Conservation (phyloP, 2,797 vertebrate species). For the Emys orbicularis region DNA sequence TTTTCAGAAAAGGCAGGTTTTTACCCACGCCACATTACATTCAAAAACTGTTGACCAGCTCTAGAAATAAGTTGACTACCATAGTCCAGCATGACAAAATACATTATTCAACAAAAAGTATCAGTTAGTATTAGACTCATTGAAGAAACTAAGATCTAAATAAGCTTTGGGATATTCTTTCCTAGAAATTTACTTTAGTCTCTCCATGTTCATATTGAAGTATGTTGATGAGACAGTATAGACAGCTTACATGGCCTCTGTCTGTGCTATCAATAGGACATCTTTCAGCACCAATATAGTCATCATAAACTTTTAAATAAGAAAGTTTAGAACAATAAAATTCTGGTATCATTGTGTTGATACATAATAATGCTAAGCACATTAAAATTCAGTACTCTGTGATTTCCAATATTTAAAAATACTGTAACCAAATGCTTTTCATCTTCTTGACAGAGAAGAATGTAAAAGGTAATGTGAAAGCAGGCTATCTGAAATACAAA, state of each 20-base stretch:
- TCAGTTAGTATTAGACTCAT: neutral
- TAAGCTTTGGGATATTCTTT: neutral
- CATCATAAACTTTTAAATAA: neutral
- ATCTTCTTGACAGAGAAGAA: slow-evolving; percentile 74
- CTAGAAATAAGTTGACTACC: neutral
- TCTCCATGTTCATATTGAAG: neutral
- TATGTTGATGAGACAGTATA: neutral
- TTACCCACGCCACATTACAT: too few species aligned
- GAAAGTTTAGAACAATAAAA: neutral
- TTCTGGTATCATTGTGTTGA: neutral
- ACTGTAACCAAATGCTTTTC: slow-evolving; percentile 12
- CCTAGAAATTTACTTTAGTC: neutral
- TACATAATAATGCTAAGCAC: neutral
- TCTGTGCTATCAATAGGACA: neutral
- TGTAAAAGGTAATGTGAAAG: slow-evolving; percentile 76
- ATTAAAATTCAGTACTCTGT: neutral
- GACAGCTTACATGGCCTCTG: neutral
- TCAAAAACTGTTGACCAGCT: neutral
- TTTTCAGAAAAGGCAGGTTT: neutral
- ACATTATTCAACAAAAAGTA: too few species aligned
- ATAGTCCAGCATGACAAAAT: neutral
- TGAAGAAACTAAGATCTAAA: neutral
- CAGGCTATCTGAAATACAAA: slow-evolving; percentile 90
- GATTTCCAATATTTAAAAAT: neutral
- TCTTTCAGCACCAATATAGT: neutral